Evolutionary conservation across 2,888 invertebrate genomes (phyloP), one percentile per base, ranked within the genome.

Genomic region (Acrobasis repandana): DNA sequence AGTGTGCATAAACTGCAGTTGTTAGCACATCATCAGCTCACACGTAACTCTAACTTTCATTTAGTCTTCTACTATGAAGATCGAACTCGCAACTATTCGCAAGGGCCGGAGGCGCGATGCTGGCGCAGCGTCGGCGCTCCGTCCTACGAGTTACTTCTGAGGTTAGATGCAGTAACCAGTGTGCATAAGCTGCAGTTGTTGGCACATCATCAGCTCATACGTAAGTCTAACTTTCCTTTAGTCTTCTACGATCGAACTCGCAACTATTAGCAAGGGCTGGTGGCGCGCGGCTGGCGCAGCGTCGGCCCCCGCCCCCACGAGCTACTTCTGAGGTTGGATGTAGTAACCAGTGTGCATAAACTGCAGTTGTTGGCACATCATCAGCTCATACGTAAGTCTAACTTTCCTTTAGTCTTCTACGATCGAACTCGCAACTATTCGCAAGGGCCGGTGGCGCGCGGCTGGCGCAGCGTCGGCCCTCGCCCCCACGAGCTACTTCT

Each of bases 201-300:
- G 63, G 97, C 97, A n/a, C 98, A 98, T 86, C 98, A 98, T 85
- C 97, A 95, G 90, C 94, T 97, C 56, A 98, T 98, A 83, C 96
- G 98, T 98, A 88, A 94, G 95, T 84, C 61, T 46, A 10, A 47
- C 10, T 14, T 20, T 10, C 36, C 10, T 38, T 11, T 2, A 38
- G 38, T 38, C 6, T 28, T 28, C 28, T 6, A 28, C 28, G 6
- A 3, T 20, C 4, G 20, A 20, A 20, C 20, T 20, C 2, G 4
- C n/a, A n/a, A n/a, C n/a, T n/a, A 20, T 4, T 20, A 3, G 20
- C 20, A 28, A 28, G 6, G 28, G 28, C 28, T 8, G 28, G 28
- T 28, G 28, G 28, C 6, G 6, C 28, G 6, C n/a, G n/a, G n/a
- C n/a, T n/a, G n/a, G n/a, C n/a, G n/a, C n/a, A n/a, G n/a, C n/a